phyloP scores from a whole-genome alignment of 2,888 invertebrate species.

The Chelonus formosanus region DNA sequence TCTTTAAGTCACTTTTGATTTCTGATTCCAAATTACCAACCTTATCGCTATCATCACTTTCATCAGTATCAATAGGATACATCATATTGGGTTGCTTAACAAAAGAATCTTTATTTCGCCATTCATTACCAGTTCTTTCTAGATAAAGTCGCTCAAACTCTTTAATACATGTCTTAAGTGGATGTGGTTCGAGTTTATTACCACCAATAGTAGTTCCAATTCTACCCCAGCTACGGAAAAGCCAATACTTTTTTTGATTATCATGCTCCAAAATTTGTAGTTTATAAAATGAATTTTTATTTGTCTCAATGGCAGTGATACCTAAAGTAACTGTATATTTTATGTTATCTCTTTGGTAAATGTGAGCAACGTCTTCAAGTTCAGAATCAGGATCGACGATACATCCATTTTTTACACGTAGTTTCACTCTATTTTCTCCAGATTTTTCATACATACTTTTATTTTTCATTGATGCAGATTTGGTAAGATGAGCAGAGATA shows the following conservation, averaged over 20 bases:
- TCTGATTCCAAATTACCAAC: constrained; percentile 64
- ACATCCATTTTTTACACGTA: constrained; percentile 81
- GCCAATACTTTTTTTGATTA: constrained; percentile 72
- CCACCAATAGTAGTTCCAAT: constrained; percentile 94
- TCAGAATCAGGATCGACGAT: constrained; percentile 94
- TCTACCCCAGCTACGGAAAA: constrained; percentile 95
- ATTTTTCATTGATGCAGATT: constrained; percentile 68
- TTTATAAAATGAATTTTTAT: constrained; percentile 95
- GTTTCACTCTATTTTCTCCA: constrained; percentile 71
- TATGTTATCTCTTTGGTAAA: constrained; percentile 71
- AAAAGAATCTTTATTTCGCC: constrained; percentile 75
- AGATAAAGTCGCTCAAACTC: constrained; percentile 72
- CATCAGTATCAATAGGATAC: constrained; percentile 91
- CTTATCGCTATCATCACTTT: constrained; percentile 70
- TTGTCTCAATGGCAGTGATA: constrained; percentile 83
- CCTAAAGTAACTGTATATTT: constrained; percentile 85
- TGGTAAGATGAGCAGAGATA: constrained; percentile 68
- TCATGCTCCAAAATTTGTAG: constrained; percentile 88
- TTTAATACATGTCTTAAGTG: constrained; percentile 69
- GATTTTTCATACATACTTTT: constrained; percentile 72
- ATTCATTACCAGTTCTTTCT: constrained; percentile 87
- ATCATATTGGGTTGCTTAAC: constrained; percentile 76
- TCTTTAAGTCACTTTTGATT: constrained; percentile 76
- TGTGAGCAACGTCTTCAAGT: constrained; percentile 80
- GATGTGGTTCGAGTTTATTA: constrained; percentile 70